phyloP scores from a whole-genome alignment of 2,888 invertebrate species.

The Dolomedes plantarius region DNA sequence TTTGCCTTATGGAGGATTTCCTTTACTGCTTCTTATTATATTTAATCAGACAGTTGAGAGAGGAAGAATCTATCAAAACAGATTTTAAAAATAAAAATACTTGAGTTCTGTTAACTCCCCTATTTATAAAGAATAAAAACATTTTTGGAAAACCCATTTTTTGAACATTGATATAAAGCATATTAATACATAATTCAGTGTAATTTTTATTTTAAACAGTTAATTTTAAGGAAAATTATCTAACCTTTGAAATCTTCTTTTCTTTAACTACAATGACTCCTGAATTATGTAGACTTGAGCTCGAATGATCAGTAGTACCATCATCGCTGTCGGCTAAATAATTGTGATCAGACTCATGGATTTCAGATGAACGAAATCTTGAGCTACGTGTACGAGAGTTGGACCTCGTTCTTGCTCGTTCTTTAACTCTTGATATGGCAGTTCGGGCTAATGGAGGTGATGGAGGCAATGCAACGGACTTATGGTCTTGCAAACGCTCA shows the following conservation, averaged over 20 bases:
- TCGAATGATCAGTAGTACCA: slow-evolving; percentile 65
- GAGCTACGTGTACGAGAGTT: slow-evolving; percentile 74
- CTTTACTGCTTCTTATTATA: too few relatives aligned
- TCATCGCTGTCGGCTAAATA: slow-evolving; percentile 64
- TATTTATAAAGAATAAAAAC: too few relatives aligned
- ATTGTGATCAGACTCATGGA: slow-evolving; percentile 45
- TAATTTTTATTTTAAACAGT: too few relatives aligned
- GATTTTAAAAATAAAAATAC: too few relatives aligned
- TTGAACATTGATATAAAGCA: too few relatives aligned
- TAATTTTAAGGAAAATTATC: not conserved
- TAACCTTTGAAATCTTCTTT: slow-evolving; percentile 34
- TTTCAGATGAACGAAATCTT: slow-evolving; percentile 25
- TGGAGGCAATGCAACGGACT: slow-evolving; percentile 79
- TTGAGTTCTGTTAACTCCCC: too few relatives aligned
- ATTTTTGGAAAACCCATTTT: too few relatives aligned
- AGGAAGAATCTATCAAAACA: too few relatives aligned
- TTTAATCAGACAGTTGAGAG: too few relatives aligned
- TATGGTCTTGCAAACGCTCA: slow-evolving; percentile 78
- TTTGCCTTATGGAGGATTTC: too few relatives aligned
- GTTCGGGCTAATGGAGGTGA: slow-evolving; percentile 82
- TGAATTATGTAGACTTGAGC: slow-evolving; percentile 49
- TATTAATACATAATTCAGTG: too few relatives aligned
- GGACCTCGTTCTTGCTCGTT: slow-evolving; percentile 79
- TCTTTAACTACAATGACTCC: slow-evolving; percentile 16
- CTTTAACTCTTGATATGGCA: slow-evolving; percentile 82